Evolutionary conservation across 53 echinoderm and acorn worm species (phyloP), one percentile per base, ranked within the genome.

Genomic region (Mesocentrotus franciscanus): DNA sequence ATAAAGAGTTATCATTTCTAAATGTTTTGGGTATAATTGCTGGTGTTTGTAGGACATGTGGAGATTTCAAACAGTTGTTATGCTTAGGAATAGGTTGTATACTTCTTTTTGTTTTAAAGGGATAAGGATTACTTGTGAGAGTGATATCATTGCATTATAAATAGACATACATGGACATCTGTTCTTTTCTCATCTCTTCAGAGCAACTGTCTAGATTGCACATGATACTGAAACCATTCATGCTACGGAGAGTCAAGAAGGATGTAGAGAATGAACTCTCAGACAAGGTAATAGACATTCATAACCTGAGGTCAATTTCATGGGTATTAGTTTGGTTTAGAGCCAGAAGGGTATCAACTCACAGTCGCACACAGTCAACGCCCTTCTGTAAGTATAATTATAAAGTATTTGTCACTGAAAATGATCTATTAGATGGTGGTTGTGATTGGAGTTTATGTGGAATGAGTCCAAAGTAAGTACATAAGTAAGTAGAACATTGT

Each of bases 181-280:
- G 64, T n/a, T 64, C 3, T 66, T 91, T 4, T 64, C 1, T 60
- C 14, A 35, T 91, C 39, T 61, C 59, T 91, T 42, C 94, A 99
- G 99, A 99, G 78, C 99, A 99, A 98, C 95, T 99, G 29, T 99
- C 99, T 17, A 96, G 99, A 94, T 95, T 99, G 49, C 98, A 99
- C 95, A 99, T 99, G 99, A 99, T 98, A 78, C 95, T 99, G 78
- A 99, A 99, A 78, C 99, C 99, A 17, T 99, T 99, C 96, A 99
- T 99, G 99, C 57, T 99, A 66, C 85, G 99, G 1, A 95, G 99
- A 90, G 96, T 99, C 95, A 99, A 99, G 99, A 99, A 98, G 56
- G 99, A 99, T 96, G 99, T 99, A 1, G 99, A 99, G 95, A 99
- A 99, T 96, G 99, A 99, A 92, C 96, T 99, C 17, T 99, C 99